Conservation (phyloP, 2,797 vertebrate species). For the Thamnophis elegans region DNA sequence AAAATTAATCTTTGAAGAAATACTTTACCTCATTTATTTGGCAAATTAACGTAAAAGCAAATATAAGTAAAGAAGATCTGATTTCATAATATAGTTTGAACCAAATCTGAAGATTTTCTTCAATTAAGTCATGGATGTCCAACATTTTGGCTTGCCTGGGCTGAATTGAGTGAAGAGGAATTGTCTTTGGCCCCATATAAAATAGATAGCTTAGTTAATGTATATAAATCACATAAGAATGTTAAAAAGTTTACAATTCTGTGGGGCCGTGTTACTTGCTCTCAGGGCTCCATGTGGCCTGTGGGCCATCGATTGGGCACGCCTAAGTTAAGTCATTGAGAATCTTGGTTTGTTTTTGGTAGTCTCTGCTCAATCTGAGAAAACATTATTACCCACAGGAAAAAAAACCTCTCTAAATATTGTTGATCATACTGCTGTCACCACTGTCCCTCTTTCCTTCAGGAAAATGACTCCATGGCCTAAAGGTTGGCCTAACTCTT, state of each 20-base stretch:
- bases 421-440: slow-evolving; percentile 57
- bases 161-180: not conserved
- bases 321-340: not conserved
- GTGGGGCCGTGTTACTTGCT: not conserved
- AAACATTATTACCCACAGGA: slow-evolving; percentile 17
- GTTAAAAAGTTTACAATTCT: not conserved
- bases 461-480: slow-evolving; percentile 55
- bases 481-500: slow-evolving; percentile 53
- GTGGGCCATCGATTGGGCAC: not conserved
- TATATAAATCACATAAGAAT: not conserved
- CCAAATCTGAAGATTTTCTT: not conserved
- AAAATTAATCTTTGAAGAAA: slow-evolving; percentile 50
- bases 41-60: slow-evolving; percentile 55
- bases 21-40: slow-evolving; percentile 54
- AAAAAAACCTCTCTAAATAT: slow-evolving; percentile 40
- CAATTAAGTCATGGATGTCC: not conserved
- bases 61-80: slow-evolving; percentile 62
- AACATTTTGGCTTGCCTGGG: not conserved
- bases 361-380: not conserved
- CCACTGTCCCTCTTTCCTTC: slow-evolving; percentile 25
- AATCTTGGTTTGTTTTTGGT: not conserved
- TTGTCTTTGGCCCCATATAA: not conserved
- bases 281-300: not conserved
- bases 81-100: slow-evolving; percentile 57
- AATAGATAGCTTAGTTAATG: not conserved